Evolutionary conservation across 2,888 invertebrate species (phyloP).

Genomic region (Tetragnatha montana): DNA sequence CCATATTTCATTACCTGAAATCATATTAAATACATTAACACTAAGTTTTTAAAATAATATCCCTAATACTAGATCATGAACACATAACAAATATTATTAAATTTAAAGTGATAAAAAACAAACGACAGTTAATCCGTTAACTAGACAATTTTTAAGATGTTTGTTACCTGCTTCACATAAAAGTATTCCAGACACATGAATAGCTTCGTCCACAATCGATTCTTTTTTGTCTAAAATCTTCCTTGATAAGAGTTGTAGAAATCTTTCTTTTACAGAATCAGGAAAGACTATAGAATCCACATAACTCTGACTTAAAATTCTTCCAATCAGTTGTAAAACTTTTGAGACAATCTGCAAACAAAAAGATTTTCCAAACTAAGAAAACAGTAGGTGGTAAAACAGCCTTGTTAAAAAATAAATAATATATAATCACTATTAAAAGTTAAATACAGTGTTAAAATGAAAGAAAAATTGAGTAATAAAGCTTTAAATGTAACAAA

Average conservation of each 20-base stretch:
- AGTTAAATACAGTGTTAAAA: too few species aligned
- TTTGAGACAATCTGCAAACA: slow-evolving; percentile 4
- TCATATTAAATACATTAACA: too few species aligned
- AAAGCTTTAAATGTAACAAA: too few species aligned
- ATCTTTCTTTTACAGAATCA: slow-evolving; percentile 28
- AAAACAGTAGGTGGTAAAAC: not conserved
- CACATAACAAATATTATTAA: too few species aligned
- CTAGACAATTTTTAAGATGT: not conserved
- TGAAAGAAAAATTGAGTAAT: too few species aligned
- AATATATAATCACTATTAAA: not conserved
- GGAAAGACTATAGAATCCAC: not conserved
- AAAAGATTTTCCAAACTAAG: not conserved
- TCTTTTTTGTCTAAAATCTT: slow-evolving; percentile 39
- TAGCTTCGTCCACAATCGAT: slow-evolving; percentile 19
- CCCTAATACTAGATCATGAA: too few species aligned
- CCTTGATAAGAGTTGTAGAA: slow-evolving; percentile 10
- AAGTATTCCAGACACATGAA: slow-evolving; percentile 9
- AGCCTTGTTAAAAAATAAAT: not conserved
- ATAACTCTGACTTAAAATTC: not conserved
- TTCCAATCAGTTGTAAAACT: not conserved
- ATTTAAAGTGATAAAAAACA: too few species aligned
- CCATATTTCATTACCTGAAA: slow-evolving; percentile 7
- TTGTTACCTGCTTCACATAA: slow-evolving; percentile 25
- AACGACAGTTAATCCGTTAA: too few species aligned
- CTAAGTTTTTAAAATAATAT: too few species aligned